Conservation (phyloP, 2,888 invertebrate genomes). For the Elegia similella region DNA sequence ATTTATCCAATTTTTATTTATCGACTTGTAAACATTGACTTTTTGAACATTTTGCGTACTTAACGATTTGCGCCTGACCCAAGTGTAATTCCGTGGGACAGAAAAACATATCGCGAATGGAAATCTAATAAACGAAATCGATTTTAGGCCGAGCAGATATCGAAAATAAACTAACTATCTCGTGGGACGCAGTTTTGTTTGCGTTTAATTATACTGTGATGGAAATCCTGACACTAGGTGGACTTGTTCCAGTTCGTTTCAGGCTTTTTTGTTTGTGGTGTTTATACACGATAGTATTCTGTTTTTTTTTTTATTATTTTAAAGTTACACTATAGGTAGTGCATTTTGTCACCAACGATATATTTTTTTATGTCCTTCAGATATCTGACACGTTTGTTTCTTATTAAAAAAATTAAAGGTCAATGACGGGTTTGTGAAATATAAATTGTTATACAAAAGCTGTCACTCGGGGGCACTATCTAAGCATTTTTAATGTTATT, state of each 20-base stretch:
- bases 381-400: too few species aligned
- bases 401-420: too few species aligned
- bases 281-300: constrained; percentile 1
- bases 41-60: background rate
- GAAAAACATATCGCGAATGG: constrained; percentile 18
- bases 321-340: too few species aligned
- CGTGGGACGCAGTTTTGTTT: constrained; percentile 60
- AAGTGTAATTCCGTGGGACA: background rate
- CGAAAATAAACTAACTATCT: constrained; percentile 61
- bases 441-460: too few species aligned
- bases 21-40: too few species aligned
- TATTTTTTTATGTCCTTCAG: too few species aligned
- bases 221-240: constrained; percentile 42
- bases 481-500: too few species aligned
- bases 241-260: constrained; percentile 26
- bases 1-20: too few species aligned
- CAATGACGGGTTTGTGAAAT: too few species aligned
- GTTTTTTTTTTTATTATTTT: too few species aligned
- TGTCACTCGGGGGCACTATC: too few species aligned
- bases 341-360: too few species aligned
- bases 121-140: constrained; percentile 31
- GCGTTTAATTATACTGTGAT: constrained; percentile 72
- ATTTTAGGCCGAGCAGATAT: constrained; percentile 46
- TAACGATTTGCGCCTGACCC: background rate
- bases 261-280: constrained; percentile 1